Percentiles rank a stretch among this genome's conserved stretches.
These are phyloP conservation scores for Malthinus seriepunctatus DNA, from an alignment of 2,888 invertebrate species.

Conservation along the genomic window DNA sequence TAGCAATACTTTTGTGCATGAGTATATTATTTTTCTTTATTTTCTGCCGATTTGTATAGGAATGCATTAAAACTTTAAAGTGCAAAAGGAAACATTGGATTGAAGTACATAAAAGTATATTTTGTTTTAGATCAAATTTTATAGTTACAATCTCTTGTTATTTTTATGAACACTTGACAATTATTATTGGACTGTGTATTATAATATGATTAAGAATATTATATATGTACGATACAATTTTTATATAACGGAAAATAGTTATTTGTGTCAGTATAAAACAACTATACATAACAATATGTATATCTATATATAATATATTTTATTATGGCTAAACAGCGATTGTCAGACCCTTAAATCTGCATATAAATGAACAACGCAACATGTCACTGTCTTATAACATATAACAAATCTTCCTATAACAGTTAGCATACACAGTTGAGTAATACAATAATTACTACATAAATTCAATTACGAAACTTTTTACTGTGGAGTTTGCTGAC, in stretches of 20 bases:
- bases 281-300: slow-evolving; percentile 32
- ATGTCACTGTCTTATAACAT: slow-evolving; percentile 21
- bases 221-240: slow-evolving; percentile 22
- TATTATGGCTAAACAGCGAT: slow-evolving; percentile 30
- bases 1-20: too few species aligned
- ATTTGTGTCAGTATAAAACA: slow-evolving; percentile 32
- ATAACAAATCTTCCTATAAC: slow-evolving; percentile 27
- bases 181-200: slow-evolving; percentile 26
- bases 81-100: slow-evolving; percentile 22
- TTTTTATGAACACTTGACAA: slow-evolving; percentile 27
- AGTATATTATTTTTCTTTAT: too few species aligned
- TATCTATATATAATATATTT: slow-evolving; percentile 27
- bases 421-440: slow-evolving; percentile 49
- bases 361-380: slow-evolving; percentile 28
- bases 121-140: slow-evolving; percentile 17
- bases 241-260: slow-evolving; percentile 29
- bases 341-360: slow-evolving; percentile 31
- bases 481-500: slow-evolving; percentile 3
- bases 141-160: slow-evolving; percentile 24
- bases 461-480: slow-evolving; percentile 11
- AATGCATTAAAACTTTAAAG: not conserved
- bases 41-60: too few species aligned
- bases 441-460: slow-evolving; percentile 44
- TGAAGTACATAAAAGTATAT: slow-evolving; percentile 25
- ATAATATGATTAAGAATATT: slow-evolving; percentile 23